Evolutionary conservation across 92 coral and sea anemone species (phyloP).

Genomic region (Scolanthus callimorphus): DNA sequence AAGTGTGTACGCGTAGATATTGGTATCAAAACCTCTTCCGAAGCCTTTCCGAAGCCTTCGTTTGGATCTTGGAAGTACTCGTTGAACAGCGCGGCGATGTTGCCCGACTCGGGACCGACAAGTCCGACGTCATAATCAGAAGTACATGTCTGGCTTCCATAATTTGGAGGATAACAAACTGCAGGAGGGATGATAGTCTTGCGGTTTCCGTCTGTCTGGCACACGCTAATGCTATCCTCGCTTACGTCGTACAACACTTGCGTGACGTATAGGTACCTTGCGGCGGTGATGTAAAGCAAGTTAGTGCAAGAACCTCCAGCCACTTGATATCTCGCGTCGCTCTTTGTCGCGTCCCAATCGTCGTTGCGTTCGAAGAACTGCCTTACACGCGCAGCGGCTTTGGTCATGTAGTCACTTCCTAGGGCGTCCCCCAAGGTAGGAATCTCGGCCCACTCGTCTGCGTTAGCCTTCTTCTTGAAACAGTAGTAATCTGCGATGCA

Average conservation of each 20-base stretch:
- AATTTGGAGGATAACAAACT: conserved; percentile 39
- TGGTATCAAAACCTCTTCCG: conserved; percentile 55
- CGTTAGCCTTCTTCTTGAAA: background rate
- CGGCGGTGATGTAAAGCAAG: conserved; percentile 30
- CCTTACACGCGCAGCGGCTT: conserved; percentile 21
- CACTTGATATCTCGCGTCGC: too few relatives aligned
- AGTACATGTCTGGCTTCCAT: conserved; percentile 26
- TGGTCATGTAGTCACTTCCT: background rate
- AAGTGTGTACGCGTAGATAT: conserved; percentile 40
- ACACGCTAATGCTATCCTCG: background rate
- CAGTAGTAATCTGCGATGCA: background rate
- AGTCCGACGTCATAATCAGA: conserved; percentile 51
- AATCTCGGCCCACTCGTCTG: background rate
- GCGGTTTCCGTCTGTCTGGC: background rate
- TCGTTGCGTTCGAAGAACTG: conserved; percentile 39
- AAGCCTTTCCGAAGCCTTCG: conserved; percentile 12
- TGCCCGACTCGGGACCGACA: conserved; percentile 25
- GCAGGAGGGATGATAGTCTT: conserved; percentile 4
- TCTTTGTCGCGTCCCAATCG: conserved; percentile 16
- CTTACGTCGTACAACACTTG: conserved; percentile 18
- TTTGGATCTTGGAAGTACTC: conserved; percentile 6
- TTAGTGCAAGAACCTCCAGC: background rate
- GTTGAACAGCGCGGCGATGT: conserved; percentile 17
- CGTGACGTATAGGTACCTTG: conserved; percentile 40
- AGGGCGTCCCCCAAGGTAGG: background rate